Conservation (phyloP, 2,113 vertebrate genomes). For the Echinops telfairi region DNA sequence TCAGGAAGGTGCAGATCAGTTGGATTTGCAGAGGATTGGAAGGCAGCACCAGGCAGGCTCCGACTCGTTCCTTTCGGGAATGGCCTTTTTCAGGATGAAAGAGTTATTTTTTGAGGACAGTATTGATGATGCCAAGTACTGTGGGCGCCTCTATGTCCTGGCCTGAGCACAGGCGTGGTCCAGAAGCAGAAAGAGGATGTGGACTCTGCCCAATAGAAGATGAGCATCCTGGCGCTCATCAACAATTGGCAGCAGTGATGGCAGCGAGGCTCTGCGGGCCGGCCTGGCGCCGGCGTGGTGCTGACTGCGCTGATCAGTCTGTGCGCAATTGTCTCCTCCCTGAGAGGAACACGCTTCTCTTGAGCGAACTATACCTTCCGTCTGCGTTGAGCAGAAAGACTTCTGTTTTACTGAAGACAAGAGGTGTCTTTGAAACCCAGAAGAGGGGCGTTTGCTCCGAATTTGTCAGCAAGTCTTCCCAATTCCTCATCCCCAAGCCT, state of each 20-base stretch:
- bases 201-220: slow-evolving; percentile 90
- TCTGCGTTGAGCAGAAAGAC: slow-evolving; percentile 76
- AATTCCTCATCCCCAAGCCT: slow-evolving; percentile 52
- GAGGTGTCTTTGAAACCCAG: slow-evolving; percentile 83
- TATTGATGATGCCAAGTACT: slow-evolving; percentile 99
- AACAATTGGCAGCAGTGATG: slow-evolving; percentile 90
- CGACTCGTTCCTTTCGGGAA: slow-evolving; percentile 96
- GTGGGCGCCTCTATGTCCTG: slow-evolving; percentile 96
- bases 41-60: slow-evolving; percentile 98
- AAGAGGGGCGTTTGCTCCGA: slow-evolving; percentile 82
- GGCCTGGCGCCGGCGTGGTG: slow-evolving; percentile 71
- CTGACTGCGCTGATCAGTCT: slow-evolving; percentile 73
- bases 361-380: slow-evolving; percentile 72
- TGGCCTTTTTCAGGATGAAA: slow-evolving; percentile 99
- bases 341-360: slow-evolving; percentile 25
- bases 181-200: slow-evolving; percentile 95
- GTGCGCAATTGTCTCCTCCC: not conserved
- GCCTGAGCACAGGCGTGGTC: slow-evolving; percentile 95
- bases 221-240: slow-evolving; percentile 90
- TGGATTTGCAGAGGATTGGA: slow-evolving; percentile 97
- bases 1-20: slow-evolving; percentile 98
- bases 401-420: slow-evolving; percentile 83
- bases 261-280: slow-evolving; percentile 5
- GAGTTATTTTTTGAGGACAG: slow-evolving; percentile 99
- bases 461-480: slow-evolving; percentile 81